A percentile compares a stretch with the other conserved stretches of the same genome.
Evolutionary conservation across 2,797 vertebrate species (phyloP).

Genomic region (Micrastur ruficollis): DNA sequence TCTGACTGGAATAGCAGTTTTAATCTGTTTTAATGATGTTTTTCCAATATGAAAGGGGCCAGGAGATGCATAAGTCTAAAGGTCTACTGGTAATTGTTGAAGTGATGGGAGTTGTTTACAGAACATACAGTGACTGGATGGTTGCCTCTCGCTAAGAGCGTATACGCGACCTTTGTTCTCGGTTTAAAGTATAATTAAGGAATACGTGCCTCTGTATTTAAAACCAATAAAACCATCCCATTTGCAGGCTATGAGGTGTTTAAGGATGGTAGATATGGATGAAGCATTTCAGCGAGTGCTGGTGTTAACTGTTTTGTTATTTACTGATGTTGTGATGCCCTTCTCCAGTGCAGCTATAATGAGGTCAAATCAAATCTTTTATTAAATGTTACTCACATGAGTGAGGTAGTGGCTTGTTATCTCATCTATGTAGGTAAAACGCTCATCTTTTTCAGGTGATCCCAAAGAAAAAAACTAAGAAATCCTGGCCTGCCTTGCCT

Average conservation of each 20-base stretch:
- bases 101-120: conserved; percentile 54
- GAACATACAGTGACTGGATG: not conserved
- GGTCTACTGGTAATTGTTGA: conserved; percentile 57
- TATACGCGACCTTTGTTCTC: conserved; percentile 19
- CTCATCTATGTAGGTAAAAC: not conserved
- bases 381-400: not conserved
- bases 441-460: not conserved
- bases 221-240: conserved; percentile 31
- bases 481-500: not conserved
- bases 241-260: conserved; percentile 18
- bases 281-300: not conserved
- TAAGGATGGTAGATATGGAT: not conserved
- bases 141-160: not conserved
- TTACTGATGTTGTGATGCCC: not conserved
- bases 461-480: not conserved
- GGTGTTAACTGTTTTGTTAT: conserved; percentile 9
- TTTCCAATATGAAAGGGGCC: conserved; percentile 37
- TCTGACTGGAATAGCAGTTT: conserved; percentile 56
- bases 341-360: not conserved
- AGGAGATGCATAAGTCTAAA: conserved; percentile 63
- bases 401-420: not conserved
- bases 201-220: not conserved
- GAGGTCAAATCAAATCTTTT: not conserved
- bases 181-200: conserved; percentile 59
- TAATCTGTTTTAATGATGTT: conserved; percentile 58